Base-by-base conservation (phyloP, 2,888 invertebrate genomes). In the Muschampia plurimacula region DNA sequence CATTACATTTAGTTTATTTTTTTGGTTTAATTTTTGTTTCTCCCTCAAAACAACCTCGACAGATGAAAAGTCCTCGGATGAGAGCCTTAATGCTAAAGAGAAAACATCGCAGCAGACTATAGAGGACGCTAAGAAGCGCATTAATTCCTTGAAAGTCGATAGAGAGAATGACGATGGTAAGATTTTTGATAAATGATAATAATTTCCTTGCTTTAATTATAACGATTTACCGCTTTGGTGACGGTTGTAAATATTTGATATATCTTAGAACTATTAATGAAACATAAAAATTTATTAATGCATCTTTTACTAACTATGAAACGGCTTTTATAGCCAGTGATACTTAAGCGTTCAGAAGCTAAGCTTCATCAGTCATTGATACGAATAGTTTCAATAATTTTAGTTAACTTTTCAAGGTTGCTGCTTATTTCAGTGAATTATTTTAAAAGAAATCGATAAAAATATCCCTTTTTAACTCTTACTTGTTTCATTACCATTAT, bases 161-260 rank as follows among this genome's bases (percentile, higher is more conserved):
- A 88, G 89, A 82, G 93, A 92, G 60, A 92, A 93, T 69, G 92
- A 93, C 39, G 93, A 94, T 77, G 94, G 94, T 94, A 93, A 94
- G 90, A 82, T 74, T 77, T 49, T 73, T 68, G 44, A 68, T 64
- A 44, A 67, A 67, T 62, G 60, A 63, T 12, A 32, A 59, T 36
- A 39, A 59, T 15, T 22, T 22, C 64, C 67, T 64, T 65, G 72
- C 72, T 72, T 72, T 46, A 10, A 36, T 12, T 63, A 4, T 55
- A 59, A 57, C 10, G 46, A 10, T 52, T 63, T 57, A n/a, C 22
- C 44, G 32, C 72, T 72, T 67, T n/a, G 63, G 63, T 66, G 71
- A 65, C 46, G n/a, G 36, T 32, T 7, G 8, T 41, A 60, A 41
- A 39, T 67, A 8, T 36, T 32, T 10, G 22, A 59, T 32, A 9